These are phyloP conservation scores for Tinea trinotella DNA, from an alignment of 2,888 invertebrate species.

Conservation along the genomic window DNA sequence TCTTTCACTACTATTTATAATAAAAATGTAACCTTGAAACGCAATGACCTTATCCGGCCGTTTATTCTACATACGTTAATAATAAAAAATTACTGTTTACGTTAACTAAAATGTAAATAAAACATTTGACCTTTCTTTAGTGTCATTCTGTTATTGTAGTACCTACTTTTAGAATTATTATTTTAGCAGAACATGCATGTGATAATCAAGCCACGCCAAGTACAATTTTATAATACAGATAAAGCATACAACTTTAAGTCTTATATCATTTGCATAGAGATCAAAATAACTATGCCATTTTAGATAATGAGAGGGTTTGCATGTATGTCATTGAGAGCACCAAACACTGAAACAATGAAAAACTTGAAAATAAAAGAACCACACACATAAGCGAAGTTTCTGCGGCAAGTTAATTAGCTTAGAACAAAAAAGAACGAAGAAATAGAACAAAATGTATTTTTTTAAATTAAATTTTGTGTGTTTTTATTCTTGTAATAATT, in stretches of 20 bases:
- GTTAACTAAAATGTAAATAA: neutral
- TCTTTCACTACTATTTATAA: too few relatives aligned
- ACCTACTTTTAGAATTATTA: neutral
- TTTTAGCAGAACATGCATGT: neutral
- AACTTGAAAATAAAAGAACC: neutral
- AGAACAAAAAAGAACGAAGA: neutral
- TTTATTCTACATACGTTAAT: neutral
- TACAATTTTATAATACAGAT: too few relatives aligned
- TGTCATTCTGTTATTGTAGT: neutral
- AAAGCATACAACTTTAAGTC: neutral
- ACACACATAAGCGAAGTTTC: neutral
- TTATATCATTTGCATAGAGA: neutral
- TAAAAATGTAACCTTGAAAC: too few relatives aligned
- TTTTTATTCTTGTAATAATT: too few relatives aligned
- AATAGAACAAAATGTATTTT: neutral
- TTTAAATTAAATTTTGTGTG: too few relatives aligned
- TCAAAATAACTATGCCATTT: neutral
- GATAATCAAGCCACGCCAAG: neutral
- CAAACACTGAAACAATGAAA: neutral
- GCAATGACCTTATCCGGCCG: neutral
- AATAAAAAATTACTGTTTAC: neutral
- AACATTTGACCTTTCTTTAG: neutral
- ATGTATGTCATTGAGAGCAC: neutral
- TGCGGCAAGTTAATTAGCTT: neutral
- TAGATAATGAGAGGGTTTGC: neutral